phyloP scores from a whole-genome alignment of 2,113 vertebrate species.

The Maylandia zebra region DNA sequence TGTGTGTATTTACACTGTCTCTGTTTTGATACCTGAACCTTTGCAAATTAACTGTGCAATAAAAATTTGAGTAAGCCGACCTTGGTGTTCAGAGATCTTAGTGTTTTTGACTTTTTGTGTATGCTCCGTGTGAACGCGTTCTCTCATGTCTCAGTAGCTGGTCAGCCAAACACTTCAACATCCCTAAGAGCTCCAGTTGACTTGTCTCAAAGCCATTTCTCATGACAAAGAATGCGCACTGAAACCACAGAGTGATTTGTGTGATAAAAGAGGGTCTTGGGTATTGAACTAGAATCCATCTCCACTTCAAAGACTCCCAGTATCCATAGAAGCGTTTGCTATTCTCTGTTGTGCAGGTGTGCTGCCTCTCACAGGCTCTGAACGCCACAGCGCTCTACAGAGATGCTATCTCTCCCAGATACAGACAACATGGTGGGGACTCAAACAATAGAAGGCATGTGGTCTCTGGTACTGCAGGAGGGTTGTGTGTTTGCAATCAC shows the following conservation, averaged over 20 bases:
- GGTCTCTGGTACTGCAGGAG: neutral
- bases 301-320: slow-evolving; percentile 67
- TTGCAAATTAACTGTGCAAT: slow-evolving; percentile 4
- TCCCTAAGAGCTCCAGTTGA: slow-evolving; percentile 35
- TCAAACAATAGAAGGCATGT: slow-evolving; percentile 54
- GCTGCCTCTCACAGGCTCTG: slow-evolving; percentile 35
- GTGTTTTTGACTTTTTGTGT: neutral
- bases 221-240: slow-evolving; percentile 41
- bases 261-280: slow-evolving; percentile 25
- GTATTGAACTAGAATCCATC: slow-evolving; percentile 40
- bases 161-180: slow-evolving; percentile 39
- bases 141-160: slow-evolving; percentile 34
- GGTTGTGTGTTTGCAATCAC: slow-evolving; percentile 28
- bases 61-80: neutral
- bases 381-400: slow-evolving; percentile 2
- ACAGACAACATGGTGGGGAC: slow-evolving; percentile 30
- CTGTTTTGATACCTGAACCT: slow-evolving; percentile 16
- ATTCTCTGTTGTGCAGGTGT: slow-evolving; percentile 70
- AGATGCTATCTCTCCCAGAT: slow-evolving; percentile 61
- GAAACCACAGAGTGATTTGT: slow-evolving; percentile 50
- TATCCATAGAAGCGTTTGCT: slow-evolving; percentile 30
- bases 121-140: neutral
- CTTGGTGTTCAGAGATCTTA: neutral
- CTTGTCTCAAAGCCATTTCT: slow-evolving; percentile 36
- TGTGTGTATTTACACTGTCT: slow-evolving; percentile 26